These are phyloP conservation scores for Mustelus asterias DNA, from an alignment of 2,113 vertebrate genomes.

Conservation along the genomic window DNA sequence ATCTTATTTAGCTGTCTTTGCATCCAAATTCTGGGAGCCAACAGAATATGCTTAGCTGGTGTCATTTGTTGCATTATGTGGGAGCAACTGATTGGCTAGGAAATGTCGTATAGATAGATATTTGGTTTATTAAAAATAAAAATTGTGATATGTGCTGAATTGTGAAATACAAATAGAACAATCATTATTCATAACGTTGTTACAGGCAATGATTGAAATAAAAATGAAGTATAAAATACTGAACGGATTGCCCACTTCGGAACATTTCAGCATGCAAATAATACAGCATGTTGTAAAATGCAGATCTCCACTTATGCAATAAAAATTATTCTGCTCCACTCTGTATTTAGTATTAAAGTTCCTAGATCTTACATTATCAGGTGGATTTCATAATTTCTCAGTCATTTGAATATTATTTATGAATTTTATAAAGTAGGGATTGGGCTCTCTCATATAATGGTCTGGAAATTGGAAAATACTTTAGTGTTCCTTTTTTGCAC, in stretches of 20 bases:
- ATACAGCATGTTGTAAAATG: background rate
- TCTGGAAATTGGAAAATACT: background rate
- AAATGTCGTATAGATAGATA: background rate
- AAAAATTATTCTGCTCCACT: background rate
- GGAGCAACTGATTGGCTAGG: background rate
- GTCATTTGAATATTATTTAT: background rate
- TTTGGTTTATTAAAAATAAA: background rate
- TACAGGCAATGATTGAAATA: background rate
- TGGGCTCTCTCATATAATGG: background rate
- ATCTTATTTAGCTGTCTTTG: background rate
- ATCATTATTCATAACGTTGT: background rate
- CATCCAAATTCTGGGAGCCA: background rate
- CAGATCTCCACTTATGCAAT: background rate
- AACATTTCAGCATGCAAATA: background rate
- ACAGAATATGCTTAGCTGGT: background rate
- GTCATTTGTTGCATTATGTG: background rate
- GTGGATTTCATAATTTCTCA: background rate
- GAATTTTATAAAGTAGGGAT: background rate
- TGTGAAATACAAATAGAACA: too few species aligned
- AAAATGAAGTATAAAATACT: background rate
- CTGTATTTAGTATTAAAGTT: background rate
- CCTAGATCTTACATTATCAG: background rate
- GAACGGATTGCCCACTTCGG: background rate
- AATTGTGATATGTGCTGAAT: too few species aligned
- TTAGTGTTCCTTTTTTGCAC: background rate